Base-by-base conservation (phyloP, 2,113 vertebrate genomes). In the Petaurus breviceps region DNA sequence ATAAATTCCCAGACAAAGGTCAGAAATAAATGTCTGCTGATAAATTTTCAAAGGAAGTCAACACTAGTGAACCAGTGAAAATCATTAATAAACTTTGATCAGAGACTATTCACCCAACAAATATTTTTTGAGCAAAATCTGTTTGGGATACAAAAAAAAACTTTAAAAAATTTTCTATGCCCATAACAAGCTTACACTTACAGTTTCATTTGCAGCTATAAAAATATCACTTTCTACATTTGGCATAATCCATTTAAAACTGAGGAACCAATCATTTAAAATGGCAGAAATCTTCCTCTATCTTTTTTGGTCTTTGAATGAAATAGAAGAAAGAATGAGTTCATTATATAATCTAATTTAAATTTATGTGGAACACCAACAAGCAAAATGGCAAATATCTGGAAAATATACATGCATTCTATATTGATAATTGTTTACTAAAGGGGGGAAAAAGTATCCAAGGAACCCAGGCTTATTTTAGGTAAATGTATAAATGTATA, bases 271-370 rank as follows among this genome's bases (percentile, higher is more conserved):
- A n/a, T n/a, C 14, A n/a, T 77, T 61, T 61, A 31, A 95, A 96
- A 77, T 6, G 22, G 28, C 94, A 94, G 51, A 95, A 93, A 89
- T 14, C 37, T 93, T 96, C 46, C 51, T 53, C 92, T 93, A 77
- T n/a, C 61, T 77, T 77, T 77, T 68, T 77, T 77, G 5, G 37
- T n/a, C 14, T 77, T 90, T 43, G 23, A 3, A 90, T 43, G 16
- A 10, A 90, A 52, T 90, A 37, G 28, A 91, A 49, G 31, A 94
- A 91, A 14, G 51, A 95, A 92, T 31, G 26, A 92, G n/a, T 12
- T 43, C 8, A 53, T 51, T 90, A 91, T 46, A 46, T 51, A 25
- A 89, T 50, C 92, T 91, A 50, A 93, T 55, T 68, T 43, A 93
- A 68, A 16, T 92, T 90, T 84, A 61, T 57, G 61, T 93, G 19